Evolutionary conservation across 53 echinoderm and acorn worm species (phyloP), one percentile per base, ranked within the genome.

Genomic region (Mesocentrotus franciscanus): DNA sequence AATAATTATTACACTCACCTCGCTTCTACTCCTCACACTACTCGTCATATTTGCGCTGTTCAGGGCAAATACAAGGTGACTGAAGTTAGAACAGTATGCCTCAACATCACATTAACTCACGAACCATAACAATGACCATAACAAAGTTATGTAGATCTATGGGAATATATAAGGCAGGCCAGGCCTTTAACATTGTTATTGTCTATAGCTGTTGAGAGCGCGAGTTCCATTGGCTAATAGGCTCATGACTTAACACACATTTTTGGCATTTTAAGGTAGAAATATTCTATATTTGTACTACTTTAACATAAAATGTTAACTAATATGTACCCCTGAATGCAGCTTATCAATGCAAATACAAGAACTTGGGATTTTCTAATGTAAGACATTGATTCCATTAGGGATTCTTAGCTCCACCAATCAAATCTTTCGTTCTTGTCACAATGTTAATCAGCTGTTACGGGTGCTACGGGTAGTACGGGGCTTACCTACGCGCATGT

Each of bases 21-120:
- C 98, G 91, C 97, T 96, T 92, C 97, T 96, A 97, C 97, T 98
- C 95, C 98, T 96, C 91, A 98, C 91, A 90, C 98, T 98, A 92
- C 97, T 98, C 96, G 97, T 96, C 97, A 97, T 97, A 42, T 96
- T 95, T 93, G n/a, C n/a, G 56, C n/a, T 42, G 26, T 72, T 93
- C 27, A 93, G 14, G 14, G 78, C 93, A 61, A 58, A 24, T 57
- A 17, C 74, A 55, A 76, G 93, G 74, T 76, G 76, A 75, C 49
- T n/a, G 11, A 93, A 75, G 13, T 56, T 55, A 72, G 49, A n/a
- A 58, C 78, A 75, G 76, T 72, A 92, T 90, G 60, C 29, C 90
- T 90, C 26, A 59, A 60, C 90, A 60, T 60, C 90, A 90, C 90
- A 90, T 24, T 90, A 90, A 20, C 39, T 92, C 56, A 75, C 93